Percentiles rank a stretch among this genome's conserved stretches.
phyloP scores from a whole-genome alignment of 2,888 invertebrate species.

The Troides oblongomaculatus region DNA sequence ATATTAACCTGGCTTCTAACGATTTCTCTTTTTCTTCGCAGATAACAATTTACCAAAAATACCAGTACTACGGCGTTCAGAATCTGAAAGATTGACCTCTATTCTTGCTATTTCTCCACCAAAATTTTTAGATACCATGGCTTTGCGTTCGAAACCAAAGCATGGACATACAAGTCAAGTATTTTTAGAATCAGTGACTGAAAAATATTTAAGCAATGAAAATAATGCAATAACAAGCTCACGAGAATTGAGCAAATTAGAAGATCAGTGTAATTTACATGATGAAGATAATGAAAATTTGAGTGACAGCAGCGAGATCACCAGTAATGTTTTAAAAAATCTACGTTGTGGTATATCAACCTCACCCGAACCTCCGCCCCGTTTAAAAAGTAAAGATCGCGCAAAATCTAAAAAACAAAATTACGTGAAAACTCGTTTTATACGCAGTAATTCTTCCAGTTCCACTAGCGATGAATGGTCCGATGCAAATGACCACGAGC shows the following conservation, averaged over 20 bases:
- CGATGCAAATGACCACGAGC: constrained; percentile 71
- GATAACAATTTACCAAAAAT: constrained; percentile 70
- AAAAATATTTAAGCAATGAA: constrained; percentile 47
- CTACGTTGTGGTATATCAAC: constrained; percentile 67
- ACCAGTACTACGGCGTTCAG: constrained; percentile 68
- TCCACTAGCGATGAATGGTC: constrained; percentile 78
- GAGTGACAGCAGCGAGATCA: constrained; percentile 71
- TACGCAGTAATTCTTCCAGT: constrained; percentile 69
- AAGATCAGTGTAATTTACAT: constrained; percentile 32
- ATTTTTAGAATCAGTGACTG: constrained; percentile 74
- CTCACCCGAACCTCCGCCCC: constrained; percentile 74
- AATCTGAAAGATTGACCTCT: constrained; percentile 67
- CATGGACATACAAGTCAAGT: constrained; percentile 82
- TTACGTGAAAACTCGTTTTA: constrained; percentile 74
- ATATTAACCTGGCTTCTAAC: background rate
- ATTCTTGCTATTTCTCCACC: constrained; percentile 74
- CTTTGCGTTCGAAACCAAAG: constrained; percentile 83
- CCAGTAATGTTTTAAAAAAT: constrained; percentile 62
- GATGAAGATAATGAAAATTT: constrained; percentile 61
- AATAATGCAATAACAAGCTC: constrained; percentile 28
- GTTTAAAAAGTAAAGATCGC: constrained; percentile 63
- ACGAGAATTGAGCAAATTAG: constrained; percentile 33
- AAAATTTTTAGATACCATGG: constrained; percentile 90
- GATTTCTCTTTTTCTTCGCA: constrained; percentile 46
- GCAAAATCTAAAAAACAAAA: constrained; percentile 69